A percentile compares a stretch with the other conserved stretches of the same genome.
Evolutionary conservation across 1,140 invertebrate species (phyloP).

Genomic region (Temnothorax curvispinosus): DNA sequence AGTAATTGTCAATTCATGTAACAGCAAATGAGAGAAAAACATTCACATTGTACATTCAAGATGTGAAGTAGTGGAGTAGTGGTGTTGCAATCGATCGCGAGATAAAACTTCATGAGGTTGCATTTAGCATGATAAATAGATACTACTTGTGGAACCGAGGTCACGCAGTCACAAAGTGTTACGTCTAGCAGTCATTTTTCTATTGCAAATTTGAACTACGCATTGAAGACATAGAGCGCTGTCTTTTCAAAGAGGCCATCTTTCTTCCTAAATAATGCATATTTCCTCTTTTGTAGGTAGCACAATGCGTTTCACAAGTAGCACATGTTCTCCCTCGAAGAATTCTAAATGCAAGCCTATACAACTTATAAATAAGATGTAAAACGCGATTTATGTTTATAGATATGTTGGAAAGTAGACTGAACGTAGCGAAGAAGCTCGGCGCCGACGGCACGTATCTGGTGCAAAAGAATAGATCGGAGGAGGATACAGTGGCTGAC

Average conservation of each 20-base stretch:
- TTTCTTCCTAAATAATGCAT: slow-evolving; percentile 4
- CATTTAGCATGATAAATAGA: slow-evolving; percentile 3
- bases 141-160: slow-evolving; percentile 6
- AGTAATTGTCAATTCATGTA: slow-evolving; percentile 8
- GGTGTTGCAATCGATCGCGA: neutral
- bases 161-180: neutral
- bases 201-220: slow-evolving; percentile 27
- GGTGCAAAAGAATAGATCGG: slow-evolving; percentile 86
- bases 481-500: slow-evolving; percentile 87
- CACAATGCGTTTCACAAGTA: slow-evolving; percentile 18
- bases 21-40: slow-evolving; percentile 10
- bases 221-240: neutral
- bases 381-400: slow-evolving; percentile 47
- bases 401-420: slow-evolving; percentile 92
- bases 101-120: slow-evolving; percentile 2
- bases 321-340: neutral
- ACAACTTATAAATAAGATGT: slow-evolving; percentile 26
- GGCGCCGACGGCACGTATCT: slow-evolving; percentile 92
- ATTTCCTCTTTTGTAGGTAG: slow-evolving; percentile 9
- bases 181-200: neutral
- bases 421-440: slow-evolving; percentile 93
- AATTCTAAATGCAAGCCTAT: slow-evolving; percentile 21
- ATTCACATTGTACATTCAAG: slow-evolving; percentile 6
- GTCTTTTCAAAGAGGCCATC: neutral
- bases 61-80: neutral